Percentiles rank a stretch among this genome's conserved stretches.
Conservation (phyloP, 2,888 invertebrate species). For the Trisateles emortualis region DNA sequence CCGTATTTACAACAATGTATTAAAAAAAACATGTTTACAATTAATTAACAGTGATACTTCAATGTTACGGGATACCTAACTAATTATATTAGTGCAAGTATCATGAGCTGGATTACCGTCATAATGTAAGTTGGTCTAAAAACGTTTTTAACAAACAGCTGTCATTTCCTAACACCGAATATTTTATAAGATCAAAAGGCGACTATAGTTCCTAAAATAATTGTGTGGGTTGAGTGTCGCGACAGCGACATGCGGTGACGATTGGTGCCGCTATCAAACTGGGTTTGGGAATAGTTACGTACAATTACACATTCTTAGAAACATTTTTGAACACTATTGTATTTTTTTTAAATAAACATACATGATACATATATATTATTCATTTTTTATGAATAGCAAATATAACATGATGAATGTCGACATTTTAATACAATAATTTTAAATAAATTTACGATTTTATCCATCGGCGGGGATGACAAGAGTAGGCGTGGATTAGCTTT, state of each 20-base stretch:
- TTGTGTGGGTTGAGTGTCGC: slow-evolving; percentile 50
- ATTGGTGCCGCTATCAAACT: slow-evolving; percentile 46
- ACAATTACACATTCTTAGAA: slow-evolving; percentile 10
- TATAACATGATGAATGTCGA: slow-evolving; percentile 9
- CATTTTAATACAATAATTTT: slow-evolving; percentile 26
- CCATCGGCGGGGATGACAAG: slow-evolving; percentile 57
- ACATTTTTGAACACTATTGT: background rate
- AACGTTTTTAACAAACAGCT: background rate
- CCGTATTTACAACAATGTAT: no score
- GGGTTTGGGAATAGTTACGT: slow-evolving; percentile 13
- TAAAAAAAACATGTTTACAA: no score
- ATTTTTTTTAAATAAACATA: background rate
- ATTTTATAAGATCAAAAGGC: slow-evolving; percentile 10
- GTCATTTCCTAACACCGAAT: background rate
- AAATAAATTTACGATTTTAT: slow-evolving; percentile 53
- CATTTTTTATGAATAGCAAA: background rate
- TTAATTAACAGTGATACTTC: no score
- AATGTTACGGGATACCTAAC: no score
- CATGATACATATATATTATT: background rate
- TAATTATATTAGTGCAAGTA: no score
- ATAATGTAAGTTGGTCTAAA: background rate
- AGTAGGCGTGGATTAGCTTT: slow-evolving; percentile 56
- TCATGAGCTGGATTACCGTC: no score
- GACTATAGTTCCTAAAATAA: slow-evolving; percentile 44
- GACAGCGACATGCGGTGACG: slow-evolving; percentile 29